Percentiles rank a stretch among this genome's conserved stretches.
phyloP scores from a whole-genome alignment of 2,797 vertebrate species.

The Gymnocypris eckloni region DNA sequence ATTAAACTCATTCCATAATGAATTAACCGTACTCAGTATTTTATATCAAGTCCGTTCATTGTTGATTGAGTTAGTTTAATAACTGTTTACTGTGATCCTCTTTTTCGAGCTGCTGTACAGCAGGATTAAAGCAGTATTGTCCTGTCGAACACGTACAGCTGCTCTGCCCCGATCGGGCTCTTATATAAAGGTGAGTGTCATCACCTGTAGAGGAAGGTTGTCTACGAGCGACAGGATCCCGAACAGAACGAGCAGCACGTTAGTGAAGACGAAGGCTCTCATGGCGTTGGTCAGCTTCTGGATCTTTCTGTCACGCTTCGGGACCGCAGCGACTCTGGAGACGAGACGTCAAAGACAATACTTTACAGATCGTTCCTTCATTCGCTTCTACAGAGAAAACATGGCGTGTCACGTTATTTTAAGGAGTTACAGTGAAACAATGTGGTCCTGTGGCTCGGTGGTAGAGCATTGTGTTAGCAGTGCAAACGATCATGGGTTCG shows the following conservation, averaged over 20 bases:
- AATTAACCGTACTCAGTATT: not conserved
- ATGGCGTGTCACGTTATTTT: not conserved
- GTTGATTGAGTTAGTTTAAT: no score
- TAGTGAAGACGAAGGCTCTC: conserved; percentile 88
- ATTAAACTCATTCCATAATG: not conserved
- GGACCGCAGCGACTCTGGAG: conserved; percentile 11
- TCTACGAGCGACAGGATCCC: conserved; percentile 83
- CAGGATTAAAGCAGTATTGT: not conserved
- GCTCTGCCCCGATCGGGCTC: no score
- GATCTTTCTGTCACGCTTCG: conserved; percentile 78
- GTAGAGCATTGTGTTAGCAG: no score
- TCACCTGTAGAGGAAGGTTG: conserved; percentile 86
- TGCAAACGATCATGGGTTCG: no score
- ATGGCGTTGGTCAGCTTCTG: conserved; percentile 92
- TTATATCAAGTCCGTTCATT: no score
- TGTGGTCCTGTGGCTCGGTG: no score
- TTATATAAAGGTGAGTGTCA: not conserved
- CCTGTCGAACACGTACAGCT: not conserved
- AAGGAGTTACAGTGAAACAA: no score
- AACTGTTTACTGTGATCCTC: no score
- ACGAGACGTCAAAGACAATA: conserved; percentile 21
- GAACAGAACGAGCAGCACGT: conserved; percentile 84
- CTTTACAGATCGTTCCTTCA: not conserved
- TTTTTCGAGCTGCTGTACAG: no score
- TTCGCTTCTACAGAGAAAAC: not conserved